Evolutionary conservation across 2,888 invertebrate genomes (phyloP).

Genomic region (Raillietiella orientalis): DNA sequence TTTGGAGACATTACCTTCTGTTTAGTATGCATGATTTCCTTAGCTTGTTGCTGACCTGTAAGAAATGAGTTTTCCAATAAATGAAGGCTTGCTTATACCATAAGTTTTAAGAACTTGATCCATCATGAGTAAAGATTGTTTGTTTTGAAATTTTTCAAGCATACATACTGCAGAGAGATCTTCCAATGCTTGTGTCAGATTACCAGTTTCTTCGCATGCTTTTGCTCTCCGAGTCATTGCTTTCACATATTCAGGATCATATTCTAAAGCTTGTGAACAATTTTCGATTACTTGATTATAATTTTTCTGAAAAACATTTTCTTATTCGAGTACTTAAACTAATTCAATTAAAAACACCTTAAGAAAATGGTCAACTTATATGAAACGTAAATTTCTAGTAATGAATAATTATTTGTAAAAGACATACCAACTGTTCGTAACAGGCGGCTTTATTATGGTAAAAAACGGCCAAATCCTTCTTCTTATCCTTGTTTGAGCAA

Average conservation of each 20-base stretch:
- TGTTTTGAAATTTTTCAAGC: slow-evolving; percentile 56
- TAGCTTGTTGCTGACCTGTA: background rate
- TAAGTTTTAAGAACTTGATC: slow-evolving; percentile 67
- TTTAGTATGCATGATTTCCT: slow-evolving; percentile 2
- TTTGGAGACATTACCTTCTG: slow-evolving; percentile 46
- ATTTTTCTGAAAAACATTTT: slow-evolving; percentile 18
- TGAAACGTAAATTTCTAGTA: slow-evolving; percentile 1
- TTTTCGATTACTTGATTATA: slow-evolving; percentile 54
- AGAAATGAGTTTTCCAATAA: too few relatives aligned
- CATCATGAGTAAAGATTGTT: slow-evolving; percentile 40
- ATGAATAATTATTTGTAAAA: slow-evolving; percentile 2
- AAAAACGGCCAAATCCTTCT: slow-evolving; percentile 48
- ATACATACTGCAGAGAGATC: slow-evolving; percentile 79
- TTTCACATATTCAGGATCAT: slow-evolving; percentile 57
- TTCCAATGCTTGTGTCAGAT: slow-evolving; percentile 47
- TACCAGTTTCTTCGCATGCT: slow-evolving; percentile 35
- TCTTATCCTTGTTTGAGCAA: slow-evolving; percentile 19
- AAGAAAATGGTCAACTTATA: slow-evolving; percentile 1
- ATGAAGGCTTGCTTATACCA: too few relatives aligned
- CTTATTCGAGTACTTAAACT: too few relatives aligned
- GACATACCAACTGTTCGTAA: slow-evolving; percentile 42
- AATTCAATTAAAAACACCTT: slow-evolving; percentile 1
- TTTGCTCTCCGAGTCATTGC: slow-evolving; percentile 44
- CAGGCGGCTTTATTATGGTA: slow-evolving; percentile 89
- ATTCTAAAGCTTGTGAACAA: slow-evolving; percentile 47